phyloP scores from a whole-genome alignment of 2,888 invertebrate species.

The Pheosia gnoma region DNA sequence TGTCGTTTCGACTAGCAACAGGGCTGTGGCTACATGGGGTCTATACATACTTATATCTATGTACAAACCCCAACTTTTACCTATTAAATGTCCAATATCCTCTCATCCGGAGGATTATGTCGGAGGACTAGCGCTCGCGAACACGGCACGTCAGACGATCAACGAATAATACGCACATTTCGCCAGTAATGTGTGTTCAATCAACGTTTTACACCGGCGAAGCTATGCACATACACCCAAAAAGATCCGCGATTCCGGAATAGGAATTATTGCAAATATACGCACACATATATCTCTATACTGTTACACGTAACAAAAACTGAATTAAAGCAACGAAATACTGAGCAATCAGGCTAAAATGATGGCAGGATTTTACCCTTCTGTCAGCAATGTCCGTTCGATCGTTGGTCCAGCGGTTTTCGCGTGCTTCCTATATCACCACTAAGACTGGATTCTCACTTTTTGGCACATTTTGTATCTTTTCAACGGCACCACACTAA shows the following conservation, averaged over 20 bases:
- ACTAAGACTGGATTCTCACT: conserved; percentile 82
- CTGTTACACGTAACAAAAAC: conserved; percentile 26
- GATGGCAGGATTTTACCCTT: conserved; percentile 77
- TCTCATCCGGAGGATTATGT: conserved; percentile 27
- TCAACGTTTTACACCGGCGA: conserved; percentile 52
- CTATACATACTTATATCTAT: conserved; percentile 44
- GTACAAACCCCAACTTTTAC: conserved; percentile 42
- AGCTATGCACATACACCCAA: conserved; percentile 54
- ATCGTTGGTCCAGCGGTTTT: conserved; percentile 76
- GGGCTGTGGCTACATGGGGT: conserved; percentile 65
- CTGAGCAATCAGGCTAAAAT: conserved; percentile 49
- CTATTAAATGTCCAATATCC: conserved; percentile 44
- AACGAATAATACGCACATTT: conserved; percentile 43
- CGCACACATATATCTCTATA: conserved; percentile 15
- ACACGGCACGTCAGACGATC: conserved; percentile 43
- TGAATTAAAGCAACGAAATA: conserved; percentile 39
- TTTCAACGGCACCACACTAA: conserved; percentile 76
- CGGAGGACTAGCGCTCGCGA: conserved; percentile 24
- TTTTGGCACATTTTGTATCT: conserved; percentile 82
- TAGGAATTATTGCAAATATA: conserved; percentile 16
- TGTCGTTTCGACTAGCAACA: conserved; percentile 69
- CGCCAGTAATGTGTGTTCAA: conserved; percentile 49
- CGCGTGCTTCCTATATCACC: conserved; percentile 75
- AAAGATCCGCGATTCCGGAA: conserved; percentile 18
- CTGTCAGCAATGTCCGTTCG: conserved; percentile 78